Conservation (phyloP, 2,888 invertebrate genomes). For the Pedicia rivosa region DNA sequence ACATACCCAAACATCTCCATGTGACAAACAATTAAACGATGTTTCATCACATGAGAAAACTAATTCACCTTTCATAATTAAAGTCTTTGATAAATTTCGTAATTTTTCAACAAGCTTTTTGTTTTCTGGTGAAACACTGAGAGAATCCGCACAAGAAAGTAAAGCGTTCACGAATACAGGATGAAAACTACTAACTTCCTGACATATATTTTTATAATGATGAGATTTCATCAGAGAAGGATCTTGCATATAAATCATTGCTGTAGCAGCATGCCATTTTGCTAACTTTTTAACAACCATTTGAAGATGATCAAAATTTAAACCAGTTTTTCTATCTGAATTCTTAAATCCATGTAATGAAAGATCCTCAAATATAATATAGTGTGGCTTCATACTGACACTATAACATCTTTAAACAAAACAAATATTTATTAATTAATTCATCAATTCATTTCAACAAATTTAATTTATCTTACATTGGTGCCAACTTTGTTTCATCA, state of each 20-base stretch:
- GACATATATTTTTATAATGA: no score
- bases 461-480: not conserved
- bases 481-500: not conserved
- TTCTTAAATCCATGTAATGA: not conserved
- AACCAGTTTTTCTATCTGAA: not conserved
- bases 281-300: not conserved
- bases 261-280: not conserved
- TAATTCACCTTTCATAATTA: not conserved
- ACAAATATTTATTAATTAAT: no score
- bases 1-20: not conserved
- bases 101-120: not conserved
- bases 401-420: no score
- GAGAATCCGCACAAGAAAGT: no score
- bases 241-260: not conserved
- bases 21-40: not conserved
- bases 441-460: no score
- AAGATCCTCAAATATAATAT: not conserved
- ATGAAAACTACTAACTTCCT: no score
- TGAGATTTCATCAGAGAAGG: no score
- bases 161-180: no score
- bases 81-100: not conserved
- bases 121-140: not conserved
- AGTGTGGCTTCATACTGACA: no score
- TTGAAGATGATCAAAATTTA: not conserved
- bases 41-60: not conserved